Evolutionary conservation across 2,113 vertebrate genomes (phyloP), one percentile per base, ranked within the genome.

Genomic region (Cololabis saira): DNA sequence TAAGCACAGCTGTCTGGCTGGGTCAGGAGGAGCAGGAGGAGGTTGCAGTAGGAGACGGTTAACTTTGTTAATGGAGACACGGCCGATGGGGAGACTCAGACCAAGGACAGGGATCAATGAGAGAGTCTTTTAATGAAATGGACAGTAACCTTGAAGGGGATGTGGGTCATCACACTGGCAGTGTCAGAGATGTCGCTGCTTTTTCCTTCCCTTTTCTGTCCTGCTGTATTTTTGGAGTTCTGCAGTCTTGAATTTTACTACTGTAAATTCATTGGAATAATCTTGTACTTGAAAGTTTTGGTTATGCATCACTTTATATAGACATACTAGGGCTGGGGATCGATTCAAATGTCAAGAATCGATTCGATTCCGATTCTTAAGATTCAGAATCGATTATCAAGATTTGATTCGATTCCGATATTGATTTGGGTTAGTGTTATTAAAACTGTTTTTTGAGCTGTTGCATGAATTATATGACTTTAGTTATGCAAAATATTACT

Each of bases 21-120:
- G 82, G 86, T 86, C 87, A 78, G 27, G 66, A 66, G 62, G 71
- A 80, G 86, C 18, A 71, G 80, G 62, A 75, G 61, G 74, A 82
- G 88, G 90, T 91, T 71, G 61, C 27, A 1, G 72, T 44, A 47
- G 76, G 74, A 86, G 69, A 80, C 74, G 80, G 71, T 87, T 93
- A 92, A 92, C 78, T 90, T 86, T 83, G 90, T 92, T 93, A 93
- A 87, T 71, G 79, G 80, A 91, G 86, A 88, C 83, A 63, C 50
- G 56, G 81, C 67, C 67, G 45, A 76, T 67, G 67, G 74, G 67
- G 79, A 86, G 66, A 65, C 61, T 65, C 53, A 14, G 63, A 75
- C 78, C 88, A 88, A 86, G 89, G 92, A 90, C 91, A 84, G 82
- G 71, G 80, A 90, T 93, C 92, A 89, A 85, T 90, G 87, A 50